These are phyloP conservation scores for Panagrolaimus sp. DNA, from an alignment of 1,140 invertebrate species.

Conservation along the genomic window DNA sequence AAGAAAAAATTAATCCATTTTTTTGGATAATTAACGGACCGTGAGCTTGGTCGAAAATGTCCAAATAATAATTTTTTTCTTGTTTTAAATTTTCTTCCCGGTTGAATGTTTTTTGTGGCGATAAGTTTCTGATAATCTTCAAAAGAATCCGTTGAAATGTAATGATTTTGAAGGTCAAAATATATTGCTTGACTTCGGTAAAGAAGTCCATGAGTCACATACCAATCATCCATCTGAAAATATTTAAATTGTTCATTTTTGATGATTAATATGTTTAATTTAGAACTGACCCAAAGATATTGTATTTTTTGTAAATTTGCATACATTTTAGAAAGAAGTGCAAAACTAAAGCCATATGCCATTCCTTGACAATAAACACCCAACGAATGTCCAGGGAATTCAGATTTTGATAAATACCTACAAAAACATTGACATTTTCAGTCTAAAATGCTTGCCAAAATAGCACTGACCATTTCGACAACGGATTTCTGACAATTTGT, in stretches of 20 bases:
- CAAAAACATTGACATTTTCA: not conserved
- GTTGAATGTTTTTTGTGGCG: too few species aligned
- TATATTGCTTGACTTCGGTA: constrained; percentile 29
- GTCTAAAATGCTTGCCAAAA: not conserved
- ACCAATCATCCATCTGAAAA: constrained; percentile 45
- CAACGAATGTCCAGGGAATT: constrained; percentile 27
- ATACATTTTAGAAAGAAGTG: constrained; percentile 24
- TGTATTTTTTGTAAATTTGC: constrained; percentile 31
- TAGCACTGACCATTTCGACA: constrained; percentile 36
- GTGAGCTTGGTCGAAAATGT: not conserved
- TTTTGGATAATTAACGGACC: too few species aligned
- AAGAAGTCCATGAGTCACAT: constrained; percentile 36
- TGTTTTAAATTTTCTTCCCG: not conserved
- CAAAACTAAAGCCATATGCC: constrained; percentile 36
- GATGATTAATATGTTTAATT: too few species aligned
- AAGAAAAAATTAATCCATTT: too few species aligned
- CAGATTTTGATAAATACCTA: constrained; percentile 28
- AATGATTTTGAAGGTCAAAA: constrained; percentile 35
- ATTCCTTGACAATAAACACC: constrained; percentile 45
- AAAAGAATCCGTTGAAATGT: constrained; percentile 7
- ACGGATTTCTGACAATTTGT: constrained; percentile 30
- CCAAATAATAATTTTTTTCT: not conserved
- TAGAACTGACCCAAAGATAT: constrained; percentile 36
- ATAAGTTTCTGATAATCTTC: not conserved
- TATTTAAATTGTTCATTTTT: not conserved